Evolutionary conservation across 2,888 invertebrate species (phyloP), one percentile per base, ranked within the genome.

Genomic region (Smittia aterrima): DNA sequence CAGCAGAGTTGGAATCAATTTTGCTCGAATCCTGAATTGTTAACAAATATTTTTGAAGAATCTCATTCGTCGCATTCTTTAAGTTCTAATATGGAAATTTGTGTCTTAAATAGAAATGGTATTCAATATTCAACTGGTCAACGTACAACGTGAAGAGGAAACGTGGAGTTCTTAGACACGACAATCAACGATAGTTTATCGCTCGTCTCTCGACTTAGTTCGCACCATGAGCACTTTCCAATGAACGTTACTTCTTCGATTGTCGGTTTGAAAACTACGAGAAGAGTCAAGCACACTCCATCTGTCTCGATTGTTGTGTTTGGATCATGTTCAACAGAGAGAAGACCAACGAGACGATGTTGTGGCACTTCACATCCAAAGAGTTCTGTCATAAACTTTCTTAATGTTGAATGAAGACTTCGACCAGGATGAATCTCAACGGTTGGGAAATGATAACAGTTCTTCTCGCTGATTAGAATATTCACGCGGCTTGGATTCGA

Each of bases 171-270:
- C 80, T 90, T 91, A 75, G 86, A 84, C 66, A 89, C 88, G 76
- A 93, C 85, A 77, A 90, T 86, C 20, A 86, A 82, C 13, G 91
- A 84, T 71, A 95, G 81, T 77, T 85, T 85, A 75, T 90, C 89
- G 70, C 92, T 91, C 40, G 92, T 82, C 58, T 88, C 87, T 78
- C 86, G 85, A 27, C 90, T 86, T 58, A 93, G 83, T 82, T 95
- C 93, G 78, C 93, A 90, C 96, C 95, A 96, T 13, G 90, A 90
- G 83, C 93, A 95, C 82, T 95, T 95, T 75, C 93, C 93, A 79
- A 92, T 92, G 2, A 94, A 87, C 9, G 91, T 88, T 0, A 94
- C 92, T 80, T 95, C 93, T 84, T 96, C 95, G 27, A 96, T 83
- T 0, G 95, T 91, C 38, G 92, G 88, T 77, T 92, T 86, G 79